Conservation (phyloP, 2,888 invertebrate genomes). For the Melangyna quadrimaculata region DNA sequence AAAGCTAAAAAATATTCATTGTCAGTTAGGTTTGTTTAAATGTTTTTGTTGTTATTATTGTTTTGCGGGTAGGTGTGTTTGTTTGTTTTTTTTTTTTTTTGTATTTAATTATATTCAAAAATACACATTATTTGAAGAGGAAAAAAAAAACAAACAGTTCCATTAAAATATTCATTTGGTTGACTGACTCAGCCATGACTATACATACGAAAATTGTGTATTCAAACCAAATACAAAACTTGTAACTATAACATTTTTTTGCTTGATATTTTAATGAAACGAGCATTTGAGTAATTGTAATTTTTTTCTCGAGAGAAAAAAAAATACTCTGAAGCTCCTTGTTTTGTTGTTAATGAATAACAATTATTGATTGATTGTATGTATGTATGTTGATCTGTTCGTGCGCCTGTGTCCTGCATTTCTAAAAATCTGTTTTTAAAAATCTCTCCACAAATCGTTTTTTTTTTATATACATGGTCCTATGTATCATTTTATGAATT, state of each 20-base stretch:
- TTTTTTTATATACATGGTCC: conserved; percentile 53
- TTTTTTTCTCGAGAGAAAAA: not conserved
- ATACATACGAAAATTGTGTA: conserved; percentile 47
- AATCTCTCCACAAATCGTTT: conserved; percentile 33
- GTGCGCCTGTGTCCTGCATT: conserved; percentile 5
- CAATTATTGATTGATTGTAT: too few species aligned
- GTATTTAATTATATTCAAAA: conserved; percentile 20
- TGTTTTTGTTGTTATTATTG: conserved; percentile 5
- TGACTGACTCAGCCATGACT: conserved; percentile 64
- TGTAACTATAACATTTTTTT: conserved; percentile 6
- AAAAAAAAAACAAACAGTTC: conserved; percentile 47
- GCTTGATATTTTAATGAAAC: not conserved
- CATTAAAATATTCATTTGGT: conserved; percentile 52
- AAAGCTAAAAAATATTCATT: conserved; percentile 69
- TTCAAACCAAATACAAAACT: conserved; percentile 50
- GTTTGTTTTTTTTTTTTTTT: too few species aligned
- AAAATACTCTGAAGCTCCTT: conserved; percentile 9
- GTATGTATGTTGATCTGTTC: not conserved
- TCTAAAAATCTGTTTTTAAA: not conserved
- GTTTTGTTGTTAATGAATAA: conserved; percentile 24
- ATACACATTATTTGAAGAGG: conserved; percentile 23
- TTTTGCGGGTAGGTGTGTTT: conserved; percentile 19
- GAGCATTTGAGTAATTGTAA: conserved; percentile 12
- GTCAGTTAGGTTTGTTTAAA: conserved; percentile 60
- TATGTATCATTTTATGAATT: conserved; percentile 51